Percentiles rank a stretch among this genome's conserved stretches.
Evolutionary conservation across 2,888 invertebrate genomes (phyloP).

Genomic region (Hydriomena furcata): DNA sequence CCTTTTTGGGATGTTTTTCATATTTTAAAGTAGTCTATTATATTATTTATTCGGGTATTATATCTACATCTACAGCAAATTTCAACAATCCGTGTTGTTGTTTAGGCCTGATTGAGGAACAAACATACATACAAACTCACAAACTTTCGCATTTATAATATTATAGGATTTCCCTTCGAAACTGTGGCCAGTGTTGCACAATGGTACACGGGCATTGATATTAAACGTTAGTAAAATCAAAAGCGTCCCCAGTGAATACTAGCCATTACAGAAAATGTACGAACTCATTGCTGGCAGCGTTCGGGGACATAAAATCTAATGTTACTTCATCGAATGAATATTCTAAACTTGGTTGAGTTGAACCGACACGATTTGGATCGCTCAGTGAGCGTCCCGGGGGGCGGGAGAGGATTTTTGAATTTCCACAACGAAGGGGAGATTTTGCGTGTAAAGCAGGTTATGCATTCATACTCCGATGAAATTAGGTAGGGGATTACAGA

Average conservation of each 20-base stretch:
- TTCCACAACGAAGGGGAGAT: conserved; percentile 14
- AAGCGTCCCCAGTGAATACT: conserved; percentile 14
- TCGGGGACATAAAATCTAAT: conserved; percentile 63
- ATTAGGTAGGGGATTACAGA: too few relatives aligned
- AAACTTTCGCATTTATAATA: too few relatives aligned
- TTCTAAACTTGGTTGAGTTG: conserved; percentile 54
- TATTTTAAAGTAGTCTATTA: too few relatives aligned
- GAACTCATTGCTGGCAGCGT: conserved; percentile 61
- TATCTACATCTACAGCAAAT: too few relatives aligned
- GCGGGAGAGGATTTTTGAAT: conserved; percentile 41
- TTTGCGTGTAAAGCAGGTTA: conserved; percentile 1
- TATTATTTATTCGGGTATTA: too few relatives aligned
- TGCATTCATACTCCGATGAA: neutral
- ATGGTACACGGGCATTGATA: neutral
- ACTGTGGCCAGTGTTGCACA: too few relatives aligned
- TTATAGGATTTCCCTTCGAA: too few relatives aligned
- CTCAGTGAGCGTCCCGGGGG: conserved; percentile 39
- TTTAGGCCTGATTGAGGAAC: too few relatives aligned
- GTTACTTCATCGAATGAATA: conserved; percentile 64
- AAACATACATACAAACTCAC: too few relatives aligned
- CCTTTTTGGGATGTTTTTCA: too few relatives aligned
- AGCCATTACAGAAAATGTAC: conserved; percentile 53
- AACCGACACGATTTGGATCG: conserved; percentile 44
- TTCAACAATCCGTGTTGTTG: too few relatives aligned
- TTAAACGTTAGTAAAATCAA: conserved; percentile 2